These are phyloP conservation scores for Porites lobata DNA, from an alignment of 92 coral and sea anemone genomes.

Conservation along the genomic window DNA sequence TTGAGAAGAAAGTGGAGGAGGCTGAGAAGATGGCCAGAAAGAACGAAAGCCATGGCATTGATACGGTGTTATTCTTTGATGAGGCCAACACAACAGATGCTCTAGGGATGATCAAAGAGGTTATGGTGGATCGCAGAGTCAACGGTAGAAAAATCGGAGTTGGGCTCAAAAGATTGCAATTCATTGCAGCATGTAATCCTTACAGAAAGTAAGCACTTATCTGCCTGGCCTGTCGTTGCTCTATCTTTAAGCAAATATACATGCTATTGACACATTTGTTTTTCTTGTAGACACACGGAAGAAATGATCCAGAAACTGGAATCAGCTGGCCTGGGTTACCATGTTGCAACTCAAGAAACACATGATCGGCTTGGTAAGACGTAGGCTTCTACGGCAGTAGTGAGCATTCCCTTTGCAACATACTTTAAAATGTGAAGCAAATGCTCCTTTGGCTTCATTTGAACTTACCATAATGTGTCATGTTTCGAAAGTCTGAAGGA, in stretches of 20 bases:
- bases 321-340: slow-evolving; percentile 92
- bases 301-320: slow-evolving; percentile 89
- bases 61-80: slow-evolving; percentile 86
- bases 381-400: background rate
- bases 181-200: slow-evolving; percentile 80
- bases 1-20: slow-evolving; percentile 79
- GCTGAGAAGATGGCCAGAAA: slow-evolving; percentile 79
- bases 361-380: slow-evolving; percentile 80
- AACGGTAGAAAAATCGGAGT: slow-evolving; percentile 68
- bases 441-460: no score
- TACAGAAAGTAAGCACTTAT: slow-evolving; percentile 62
- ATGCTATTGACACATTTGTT: background rate
- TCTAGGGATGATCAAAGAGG: slow-evolving; percentile 79
- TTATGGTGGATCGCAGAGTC: slow-evolving; percentile 85
- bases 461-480: no score
- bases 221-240: background rate
- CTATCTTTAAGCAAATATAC: background rate
- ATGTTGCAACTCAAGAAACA: slow-evolving; percentile 82
- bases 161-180: slow-evolving; percentile 64
- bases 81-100: slow-evolving; percentile 94
- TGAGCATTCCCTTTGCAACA: no score
- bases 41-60: slow-evolving; percentile 57
- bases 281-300: slow-evolving; percentile 78
- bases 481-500: no score
- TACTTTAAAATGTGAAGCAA: no score